Base-by-base conservation (phyloP, 1,140 invertebrate genomes). In the Euborellia annulipes region DNA sequence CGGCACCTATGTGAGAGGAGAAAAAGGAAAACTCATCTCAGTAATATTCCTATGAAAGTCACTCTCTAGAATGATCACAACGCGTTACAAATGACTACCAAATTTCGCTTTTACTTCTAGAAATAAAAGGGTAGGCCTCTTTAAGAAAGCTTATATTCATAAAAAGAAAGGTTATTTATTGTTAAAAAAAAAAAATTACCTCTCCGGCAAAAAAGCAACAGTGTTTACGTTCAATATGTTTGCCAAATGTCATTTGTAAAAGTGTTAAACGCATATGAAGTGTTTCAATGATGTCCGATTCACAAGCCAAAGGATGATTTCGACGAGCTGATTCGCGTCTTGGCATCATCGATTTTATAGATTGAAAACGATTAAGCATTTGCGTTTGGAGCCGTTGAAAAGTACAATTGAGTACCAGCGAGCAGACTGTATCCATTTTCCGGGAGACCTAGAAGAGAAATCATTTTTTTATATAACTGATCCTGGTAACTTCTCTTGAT, bases 161-260 rank as follows among this genome's bases (percentile, higher is more conserved):
- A n/a, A n/a, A n/a, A n/a, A n/a, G n/a, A n/a, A n/a, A n/a, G n/a
- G n/a, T n/a, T n/a, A n/a, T n/a, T n/a, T n/a, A n/a, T n/a, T n/a
- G n/a, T 27, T 27, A 27, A 23, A 1, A 39, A 22, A 19, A 16
- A 32, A 36, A 43, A 58, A 58, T 72, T 69, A 88, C 85, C 67
- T 85, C 83, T 59, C 86, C 85, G 37, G 85, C 81, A 62, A 90
- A 89, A 61, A 90, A 90, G 62, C 85, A 88, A 57, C 83, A 85
- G 62, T 88, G 82, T 61, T 82, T 85, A 52, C 84, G 73, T 62
- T 89, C 85, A 55, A 90, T 89, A 57, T 90, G 85, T 62, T 89
- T 89, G 8, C 85, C 85, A 68, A 90, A 87, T 17, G 82, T 82
- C 84, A 89, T 89, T 64, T 89, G 85, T 34, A 90, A 63, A 36